Evolutionary conservation across 2,888 invertebrate species (phyloP).

Genomic region (Zygothrica quintamaculata): DNA sequence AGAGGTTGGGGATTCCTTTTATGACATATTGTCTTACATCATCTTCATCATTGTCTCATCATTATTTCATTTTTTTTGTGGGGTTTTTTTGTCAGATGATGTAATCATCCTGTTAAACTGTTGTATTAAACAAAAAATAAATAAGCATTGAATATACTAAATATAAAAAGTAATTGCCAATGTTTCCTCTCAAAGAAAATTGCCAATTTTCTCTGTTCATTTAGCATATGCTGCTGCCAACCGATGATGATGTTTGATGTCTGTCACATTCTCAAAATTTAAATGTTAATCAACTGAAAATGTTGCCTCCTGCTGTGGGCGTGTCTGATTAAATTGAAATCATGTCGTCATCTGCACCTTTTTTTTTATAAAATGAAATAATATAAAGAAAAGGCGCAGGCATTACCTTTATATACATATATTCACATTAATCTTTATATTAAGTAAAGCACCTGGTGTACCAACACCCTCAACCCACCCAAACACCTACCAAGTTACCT

Average conservation of each 20-base stretch:
- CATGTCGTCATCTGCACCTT: slow-evolving; percentile 24
- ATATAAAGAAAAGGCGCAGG: slow-evolving; percentile 8
- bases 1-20: slow-evolving; percentile 10
- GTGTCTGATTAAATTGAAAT: slow-evolving; percentile 1
- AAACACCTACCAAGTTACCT: background rate
- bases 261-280: background rate
- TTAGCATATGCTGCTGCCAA: no score
- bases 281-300: slow-evolving; percentile 17
- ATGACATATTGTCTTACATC: slow-evolving; percentile 35
- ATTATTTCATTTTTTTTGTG: slow-evolving; percentile 1
- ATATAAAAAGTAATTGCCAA: slow-evolving; percentile 65
- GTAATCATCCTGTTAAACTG: slow-evolving; percentile 66
- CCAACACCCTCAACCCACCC: background rate
- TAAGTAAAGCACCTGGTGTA: slow-evolving; percentile 2
- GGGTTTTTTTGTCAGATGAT: no score
- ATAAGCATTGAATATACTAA: no score
- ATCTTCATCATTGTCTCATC: slow-evolving; percentile 11
- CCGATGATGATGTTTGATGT: no score
- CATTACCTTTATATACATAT: slow-evolving; percentile 15
- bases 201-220: slow-evolving; percentile 51
- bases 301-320: slow-evolving; percentile 4
- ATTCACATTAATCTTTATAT: no score
- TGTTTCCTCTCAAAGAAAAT: no score
- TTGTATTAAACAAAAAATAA: slow-evolving; percentile 42
- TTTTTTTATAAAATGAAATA: slow-evolving; percentile 10